These are phyloP conservation scores for Sinocyclocheilus anshuiensis DNA, from an alignment of 2,113 vertebrate genomes.

Conservation along the genomic window DNA sequence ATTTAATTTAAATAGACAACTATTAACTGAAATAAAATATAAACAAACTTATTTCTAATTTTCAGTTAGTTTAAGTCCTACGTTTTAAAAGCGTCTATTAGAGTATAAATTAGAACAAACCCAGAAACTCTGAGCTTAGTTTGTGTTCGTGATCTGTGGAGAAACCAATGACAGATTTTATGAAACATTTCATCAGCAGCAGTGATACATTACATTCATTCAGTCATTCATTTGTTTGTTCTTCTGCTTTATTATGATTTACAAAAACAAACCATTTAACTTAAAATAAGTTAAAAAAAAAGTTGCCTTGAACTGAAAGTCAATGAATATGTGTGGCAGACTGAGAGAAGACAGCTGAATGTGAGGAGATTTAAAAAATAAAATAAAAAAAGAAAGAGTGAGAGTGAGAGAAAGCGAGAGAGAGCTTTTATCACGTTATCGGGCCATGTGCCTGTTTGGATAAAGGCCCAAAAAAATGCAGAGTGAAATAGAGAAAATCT, in stretches of 20 bases:
- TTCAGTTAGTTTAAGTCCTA: too few relatives aligned
- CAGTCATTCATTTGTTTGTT: slow-evolving; percentile 15
- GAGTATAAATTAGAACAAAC: background rate
- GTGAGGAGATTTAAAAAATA: background rate
- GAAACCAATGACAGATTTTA: background rate
- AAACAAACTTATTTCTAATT: too few relatives aligned
- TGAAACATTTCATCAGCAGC: slow-evolving; percentile 23
- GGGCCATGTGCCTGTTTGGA: background rate
- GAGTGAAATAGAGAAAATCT: background rate
- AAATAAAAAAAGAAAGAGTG: background rate
- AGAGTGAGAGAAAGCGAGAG: background rate
- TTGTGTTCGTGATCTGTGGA: slow-evolving; percentile 7
- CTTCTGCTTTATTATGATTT: slow-evolving; percentile 71
- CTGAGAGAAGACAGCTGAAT: slow-evolving; percentile 16
- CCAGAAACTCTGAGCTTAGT: background rate
- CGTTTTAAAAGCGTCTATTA: background rate
- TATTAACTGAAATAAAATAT: too few relatives aligned
- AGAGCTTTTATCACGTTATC: background rate
- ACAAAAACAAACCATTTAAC: slow-evolving; percentile 66
- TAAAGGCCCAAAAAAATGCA: background rate
- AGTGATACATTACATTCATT: slow-evolving; percentile 18
- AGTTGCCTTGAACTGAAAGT: slow-evolving; percentile 56
- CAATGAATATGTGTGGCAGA: slow-evolving; percentile 46
- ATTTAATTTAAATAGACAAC: too few relatives aligned
- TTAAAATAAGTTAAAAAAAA: slow-evolving; percentile 61